Evolutionary conservation across 2,113 vertebrate species (phyloP).

Genomic region (Stegastes partitus): DNA sequence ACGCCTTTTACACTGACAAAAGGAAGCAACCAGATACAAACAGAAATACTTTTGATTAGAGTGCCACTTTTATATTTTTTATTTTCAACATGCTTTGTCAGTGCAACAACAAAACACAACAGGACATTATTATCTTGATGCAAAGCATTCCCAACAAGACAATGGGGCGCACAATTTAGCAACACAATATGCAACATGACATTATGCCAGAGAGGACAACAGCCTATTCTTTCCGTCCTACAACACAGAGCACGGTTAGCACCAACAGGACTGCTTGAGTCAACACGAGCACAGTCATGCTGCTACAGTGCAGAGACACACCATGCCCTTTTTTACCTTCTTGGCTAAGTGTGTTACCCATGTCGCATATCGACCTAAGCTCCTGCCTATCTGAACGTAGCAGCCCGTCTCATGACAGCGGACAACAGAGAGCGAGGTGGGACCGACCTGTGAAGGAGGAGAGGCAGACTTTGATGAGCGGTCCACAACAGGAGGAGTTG

Average conservation of each 20-base stretch:
- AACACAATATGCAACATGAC: conserved; percentile 70
- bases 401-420: conserved; percentile 72
- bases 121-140: conserved; percentile 46
- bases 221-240: conserved; percentile 67
- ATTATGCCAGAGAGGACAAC: conserved; percentile 68
- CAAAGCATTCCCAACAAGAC: conserved; percentile 61
- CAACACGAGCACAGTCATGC: conserved; percentile 65
- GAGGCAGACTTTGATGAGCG: conserved; percentile 83
- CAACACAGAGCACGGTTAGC: conserved; percentile 69
- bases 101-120: conserved; percentile 43
- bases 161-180: conserved; percentile 62
- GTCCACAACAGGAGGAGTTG: conserved; percentile 77
- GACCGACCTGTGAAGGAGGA: conserved; percentile 87
- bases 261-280: conserved; percentile 57
- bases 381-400: conserved; percentile 64
- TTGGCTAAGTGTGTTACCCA: conserved; percentile 84
- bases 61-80: not conserved
- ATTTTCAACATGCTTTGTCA: conserved; percentile 66
- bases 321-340: conserved; percentile 84
- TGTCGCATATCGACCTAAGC: conserved; percentile 70
- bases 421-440: conserved; percentile 58
- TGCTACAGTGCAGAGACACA: conserved; percentile 58
- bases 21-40: not conserved
- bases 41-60: not conserved
- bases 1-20: not conserved